Percentiles rank a stretch among this genome's conserved stretches.
Conservation (phyloP, 2,888 invertebrate species). For the Caradrina clavipalpis region DNA sequence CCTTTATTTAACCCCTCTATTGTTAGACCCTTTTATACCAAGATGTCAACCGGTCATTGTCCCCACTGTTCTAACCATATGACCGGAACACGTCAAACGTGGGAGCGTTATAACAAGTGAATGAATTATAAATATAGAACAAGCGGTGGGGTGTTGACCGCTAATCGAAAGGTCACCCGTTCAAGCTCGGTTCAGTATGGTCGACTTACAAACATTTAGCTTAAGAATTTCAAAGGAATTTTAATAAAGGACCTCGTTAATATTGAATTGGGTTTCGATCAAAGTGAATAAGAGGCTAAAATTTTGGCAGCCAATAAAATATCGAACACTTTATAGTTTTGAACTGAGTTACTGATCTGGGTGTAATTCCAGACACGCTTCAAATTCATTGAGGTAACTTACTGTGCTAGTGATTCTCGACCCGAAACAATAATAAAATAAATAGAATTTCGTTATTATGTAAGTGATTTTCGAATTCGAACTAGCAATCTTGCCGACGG, state of each 20-base stretch:
- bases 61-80: neutral
- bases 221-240: constrained; percentile 46
- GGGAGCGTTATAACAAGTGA: constrained; percentile 25
- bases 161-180: constrained; percentile 32
- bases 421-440: no score
- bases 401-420: no score
- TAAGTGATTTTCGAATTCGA: no score
- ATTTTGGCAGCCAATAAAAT: constrained; percentile 12
- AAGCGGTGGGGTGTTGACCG: constrained; percentile 11
- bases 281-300: neutral
- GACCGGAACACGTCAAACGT: constrained; percentile 1
- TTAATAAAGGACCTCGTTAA: constrained; percentile 25
- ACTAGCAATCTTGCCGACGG: no score
- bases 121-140: constrained; percentile 41
- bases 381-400: constrained; percentile 3
- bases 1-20: neutral
- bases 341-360: neutral
- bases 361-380: constrained; percentile 29
- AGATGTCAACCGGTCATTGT: neutral
- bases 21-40: constrained; percentile 2
- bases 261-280: constrained; percentile 16
- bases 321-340: neutral
- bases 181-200: constrained; percentile 22
- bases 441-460: no score
- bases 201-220: constrained; percentile 36